These are phyloP conservation scores for Siniperca scherzeri DNA, from an alignment of 2,797 vertebrate genomes.

Conservation along the genomic window DNA sequence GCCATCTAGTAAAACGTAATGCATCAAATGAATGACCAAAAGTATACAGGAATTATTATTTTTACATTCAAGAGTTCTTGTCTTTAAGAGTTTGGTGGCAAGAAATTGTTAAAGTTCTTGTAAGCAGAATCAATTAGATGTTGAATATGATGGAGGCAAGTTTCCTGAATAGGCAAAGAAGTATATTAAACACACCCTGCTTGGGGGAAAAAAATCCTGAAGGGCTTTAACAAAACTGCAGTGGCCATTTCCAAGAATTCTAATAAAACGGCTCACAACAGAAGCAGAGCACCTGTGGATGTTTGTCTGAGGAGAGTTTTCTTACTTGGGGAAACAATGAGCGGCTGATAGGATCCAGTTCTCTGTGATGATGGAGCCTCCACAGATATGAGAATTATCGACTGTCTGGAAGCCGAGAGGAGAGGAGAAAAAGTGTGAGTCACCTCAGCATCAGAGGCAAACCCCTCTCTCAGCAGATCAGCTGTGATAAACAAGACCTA, in stretches of 20 bases:
- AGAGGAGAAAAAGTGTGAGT: slow-evolving; percentile 37
- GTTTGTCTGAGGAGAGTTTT: neutral
- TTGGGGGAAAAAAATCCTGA: neutral
- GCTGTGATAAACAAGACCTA: slow-evolving; percentile 19
- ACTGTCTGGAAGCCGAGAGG: slow-evolving; percentile 56
- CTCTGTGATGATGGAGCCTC: slow-evolving; percentile 82
- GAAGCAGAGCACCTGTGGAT: neutral
- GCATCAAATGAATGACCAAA: neutral
- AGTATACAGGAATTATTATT: neutral
- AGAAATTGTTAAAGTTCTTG: neutral
- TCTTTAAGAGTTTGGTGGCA: neutral
- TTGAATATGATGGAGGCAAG: neutral
- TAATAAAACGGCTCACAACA: neutral
- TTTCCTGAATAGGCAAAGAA: neutral
- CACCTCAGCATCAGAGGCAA: slow-evolving; percentile 56
- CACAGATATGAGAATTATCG: slow-evolving; percentile 71
- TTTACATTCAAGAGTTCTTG: neutral
- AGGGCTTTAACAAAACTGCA: neutral
- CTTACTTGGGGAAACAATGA: slow-evolving; percentile 87
- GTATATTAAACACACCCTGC: neutral
- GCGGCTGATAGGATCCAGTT: slow-evolving; percentile 86
- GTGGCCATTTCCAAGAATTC: neutral
- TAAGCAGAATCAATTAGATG: neutral
- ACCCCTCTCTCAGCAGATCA: slow-evolving; percentile 54
- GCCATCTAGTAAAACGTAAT: neutral